Base-by-base conservation (phyloP, 1,140 invertebrate species). In the Aphaenogaster floridana region DNA sequence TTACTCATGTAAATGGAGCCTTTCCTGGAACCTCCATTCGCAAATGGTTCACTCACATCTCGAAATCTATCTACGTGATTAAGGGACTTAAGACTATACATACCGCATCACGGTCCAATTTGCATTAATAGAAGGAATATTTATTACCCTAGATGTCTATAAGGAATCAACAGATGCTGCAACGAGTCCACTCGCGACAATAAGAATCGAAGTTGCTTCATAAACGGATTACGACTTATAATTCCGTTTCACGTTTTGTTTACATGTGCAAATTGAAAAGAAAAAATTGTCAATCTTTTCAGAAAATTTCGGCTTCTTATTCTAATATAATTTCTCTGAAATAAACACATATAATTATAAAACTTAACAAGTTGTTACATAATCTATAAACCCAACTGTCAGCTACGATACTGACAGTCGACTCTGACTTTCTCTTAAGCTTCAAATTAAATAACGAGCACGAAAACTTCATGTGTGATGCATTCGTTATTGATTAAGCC, bases 401-500 rank as follows among this genome's bases (percentile, higher is more conserved):
- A 61, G 39, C 28, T 6, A 63, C 28, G 54, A 45, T 36, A n/a
- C 39, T 6, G 21, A 57, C 0, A 28, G 2, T 34, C 28, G 61
- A 69, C 4, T 68, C 6, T 11, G 63, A 52, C 15, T 21, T 61
- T 50, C 57, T 17, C 45, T 15, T 34, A 50, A 39, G 61, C 48
- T 77, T 86, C 52, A 87, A 85, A 91, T 92, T 79, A 78, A 92
- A 92, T 92, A 92, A 92, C 88, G 86, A 92, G 63, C 59, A 84
- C 52, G 79, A 88, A 81, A 80, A 92, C 91, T 89, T 90, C 89
- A 87, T 68, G 61, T 87, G 84, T 71, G 87, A 87, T 86, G 86
- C 89, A 91, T 87, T 68, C 91, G 89, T 92, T 92, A 92, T 92
- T 92, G 91, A 92, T 92, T 91, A 88, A 92, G 90, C 91, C 91